Percentiles rank a stretch among this genome's conserved stretches.
phyloP scores from a whole-genome alignment of 1,140 invertebrate genomes.

The Ganaspis sp. region DNA sequence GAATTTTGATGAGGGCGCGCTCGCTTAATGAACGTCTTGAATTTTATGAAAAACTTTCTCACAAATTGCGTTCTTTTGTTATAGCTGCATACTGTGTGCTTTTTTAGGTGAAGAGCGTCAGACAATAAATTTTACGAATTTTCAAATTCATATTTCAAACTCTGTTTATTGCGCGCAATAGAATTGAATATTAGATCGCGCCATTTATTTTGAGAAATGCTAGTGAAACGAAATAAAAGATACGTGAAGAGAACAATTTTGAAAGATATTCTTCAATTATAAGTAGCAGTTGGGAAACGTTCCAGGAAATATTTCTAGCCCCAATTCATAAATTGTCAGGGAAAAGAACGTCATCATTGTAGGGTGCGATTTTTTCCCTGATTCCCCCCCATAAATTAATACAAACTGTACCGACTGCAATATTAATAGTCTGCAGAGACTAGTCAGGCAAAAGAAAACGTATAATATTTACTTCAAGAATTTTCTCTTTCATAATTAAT shows the following conservation, averaged over 20 bases:
- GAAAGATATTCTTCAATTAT: slow-evolving; percentile 7
- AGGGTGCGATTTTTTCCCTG: background rate
- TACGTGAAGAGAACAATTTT: background rate
- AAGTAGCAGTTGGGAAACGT: background rate
- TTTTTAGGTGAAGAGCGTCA: too few relatives aligned
- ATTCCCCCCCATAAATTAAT: background rate
- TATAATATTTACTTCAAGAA: too few relatives aligned
- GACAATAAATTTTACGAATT: too few relatives aligned
- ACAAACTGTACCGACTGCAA: background rate
- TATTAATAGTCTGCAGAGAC: too few relatives aligned
- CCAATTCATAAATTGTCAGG: slow-evolving; percentile 4
- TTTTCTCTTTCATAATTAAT: too few relatives aligned
- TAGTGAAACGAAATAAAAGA: background rate
- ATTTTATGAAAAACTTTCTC: too few relatives aligned
- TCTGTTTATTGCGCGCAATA: background rate
- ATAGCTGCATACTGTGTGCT: too few relatives aligned
- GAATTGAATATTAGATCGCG: background rate
- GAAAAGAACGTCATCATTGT: background rate
- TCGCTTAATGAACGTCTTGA: too few relatives aligned
- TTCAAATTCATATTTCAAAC: background rate
- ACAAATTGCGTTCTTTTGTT: too few relatives aligned
- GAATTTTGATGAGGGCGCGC: too few relatives aligned
- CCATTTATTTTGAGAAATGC: background rate
- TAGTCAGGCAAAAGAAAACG: too few relatives aligned
- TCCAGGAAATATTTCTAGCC: slow-evolving; percentile 14